Percentiles rank a stretch among this genome's conserved stretches.
Evolutionary conservation across 2,888 invertebrate species (phyloP).

Genomic region (Saturnia pavonia): DNA sequence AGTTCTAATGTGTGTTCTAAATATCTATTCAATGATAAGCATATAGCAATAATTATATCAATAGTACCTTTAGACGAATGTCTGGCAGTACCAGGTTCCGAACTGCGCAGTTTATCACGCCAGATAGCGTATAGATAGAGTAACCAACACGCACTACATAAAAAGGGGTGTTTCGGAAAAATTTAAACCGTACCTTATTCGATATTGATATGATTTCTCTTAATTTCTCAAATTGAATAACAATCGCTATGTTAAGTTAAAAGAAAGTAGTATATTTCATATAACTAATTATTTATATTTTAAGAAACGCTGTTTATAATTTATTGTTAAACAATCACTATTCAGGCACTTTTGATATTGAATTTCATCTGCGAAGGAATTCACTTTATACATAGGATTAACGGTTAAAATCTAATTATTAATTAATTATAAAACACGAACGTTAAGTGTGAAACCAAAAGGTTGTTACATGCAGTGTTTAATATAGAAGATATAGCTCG

Average conservation of each 20-base stretch:
- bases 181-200: background rate
- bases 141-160: background rate
- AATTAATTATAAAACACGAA: slow-evolving; percentile 44
- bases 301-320: no score
- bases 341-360: background rate
- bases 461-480: slow-evolving; percentile 43
- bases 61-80: slow-evolving; percentile 4
- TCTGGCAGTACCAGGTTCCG: slow-evolving; percentile 17
- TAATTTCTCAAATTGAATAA: background rate
- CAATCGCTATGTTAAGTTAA: no score
- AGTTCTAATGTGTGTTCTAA: background rate
- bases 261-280: no score
- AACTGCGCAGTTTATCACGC: slow-evolving; percentile 18
- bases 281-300: no score
- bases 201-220: background rate
- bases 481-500: slow-evolving; percentile 50
- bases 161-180: background rate
- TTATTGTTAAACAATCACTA: no score
- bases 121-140: background rate
- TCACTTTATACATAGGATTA: background rate
- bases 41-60: slow-evolving; percentile 34
- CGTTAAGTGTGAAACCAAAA: slow-evolving; percentile 52
- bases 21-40: background rate
- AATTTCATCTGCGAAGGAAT: background rate
- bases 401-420: background rate